phyloP scores from a whole-genome alignment of 1,140 invertebrate genomes.

The Euschistus heros region DNA sequence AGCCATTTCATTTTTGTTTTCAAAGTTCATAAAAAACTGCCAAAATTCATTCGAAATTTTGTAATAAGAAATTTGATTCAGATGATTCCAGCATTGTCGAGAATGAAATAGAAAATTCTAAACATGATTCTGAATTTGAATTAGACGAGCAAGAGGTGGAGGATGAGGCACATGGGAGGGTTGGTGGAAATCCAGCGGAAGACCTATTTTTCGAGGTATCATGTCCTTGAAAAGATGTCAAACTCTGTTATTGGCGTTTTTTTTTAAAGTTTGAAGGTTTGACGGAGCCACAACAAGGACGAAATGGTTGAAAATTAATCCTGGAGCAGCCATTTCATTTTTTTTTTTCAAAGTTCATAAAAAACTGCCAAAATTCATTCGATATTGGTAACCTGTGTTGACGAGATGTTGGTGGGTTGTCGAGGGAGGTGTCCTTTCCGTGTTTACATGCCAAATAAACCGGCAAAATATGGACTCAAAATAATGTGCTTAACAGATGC shows the following conservation, averaged over 20 bases:
- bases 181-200: neutral
- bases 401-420: constrained; percentile 31
- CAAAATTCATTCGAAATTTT: constrained; percentile 27
- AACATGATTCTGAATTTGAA: no score
- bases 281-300: constrained; percentile 32
- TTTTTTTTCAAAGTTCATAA: constrained; percentile 28
- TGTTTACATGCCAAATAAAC: constrained; percentile 36
- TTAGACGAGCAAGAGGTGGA: no score
- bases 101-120: no score
- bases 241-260: constrained; percentile 25
- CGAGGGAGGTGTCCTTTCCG: constrained; percentile 34
- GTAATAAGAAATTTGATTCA: no score
- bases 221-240: neutral
- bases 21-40: constrained; percentile 29
- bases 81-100: no score
- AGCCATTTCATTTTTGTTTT: constrained; percentile 28
- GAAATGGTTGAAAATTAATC: constrained; percentile 27
- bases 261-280: no score
- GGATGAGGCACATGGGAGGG: neutral
- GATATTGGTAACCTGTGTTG: constrained; percentile 11
- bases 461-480: constrained; percentile 38
- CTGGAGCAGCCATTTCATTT: constrained; percentile 28
- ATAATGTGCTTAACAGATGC: constrained; percentile 20
- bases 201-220: neutral
- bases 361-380: constrained; percentile 30